phyloP scores from a whole-genome alignment of 2,797 vertebrate genomes.

The Myotis vivesi region DNA sequence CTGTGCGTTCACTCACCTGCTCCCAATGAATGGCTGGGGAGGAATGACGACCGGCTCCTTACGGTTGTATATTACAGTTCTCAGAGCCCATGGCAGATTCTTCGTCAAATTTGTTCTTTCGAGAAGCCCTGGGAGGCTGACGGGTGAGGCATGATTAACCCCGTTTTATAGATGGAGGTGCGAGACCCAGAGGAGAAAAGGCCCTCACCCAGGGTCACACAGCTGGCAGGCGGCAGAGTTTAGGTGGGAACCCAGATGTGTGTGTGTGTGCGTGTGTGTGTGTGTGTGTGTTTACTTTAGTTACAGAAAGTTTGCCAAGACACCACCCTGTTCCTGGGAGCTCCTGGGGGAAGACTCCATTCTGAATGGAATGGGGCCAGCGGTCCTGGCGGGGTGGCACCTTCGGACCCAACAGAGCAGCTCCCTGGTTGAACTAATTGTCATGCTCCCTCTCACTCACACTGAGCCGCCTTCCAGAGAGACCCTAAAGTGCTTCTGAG shows the following conservation, averaged over 20 bases:
- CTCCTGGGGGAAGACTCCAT: fast-evolving
- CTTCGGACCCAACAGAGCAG: fast-evolving
- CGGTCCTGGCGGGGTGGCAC: fast-evolving
- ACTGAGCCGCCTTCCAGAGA: conserved; percentile 8
- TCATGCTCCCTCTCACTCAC: not conserved
- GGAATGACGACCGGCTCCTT: not conserved
- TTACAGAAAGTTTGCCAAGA: conserved; percentile 11
- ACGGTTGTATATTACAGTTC: not conserved
- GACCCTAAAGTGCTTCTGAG: conserved; percentile 69
- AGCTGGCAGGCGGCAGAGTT: not conserved
- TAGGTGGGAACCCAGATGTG: not conserved
- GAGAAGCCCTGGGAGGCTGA: not conserved
- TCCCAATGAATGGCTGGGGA: not conserved
- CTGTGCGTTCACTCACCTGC: not conserved
- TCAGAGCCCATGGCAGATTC: not conserved
- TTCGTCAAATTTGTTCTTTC: not conserved
- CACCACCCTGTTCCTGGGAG: not conserved
- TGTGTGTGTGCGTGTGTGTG: too few species aligned
- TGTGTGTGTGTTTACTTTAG: not conserved
- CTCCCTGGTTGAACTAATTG: not conserved
- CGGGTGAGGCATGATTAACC: not conserved
- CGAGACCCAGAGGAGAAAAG: not conserved
- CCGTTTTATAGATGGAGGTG: not conserved
- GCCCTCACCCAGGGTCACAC: not conserved
- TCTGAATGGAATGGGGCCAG: not conserved